These are phyloP conservation scores for Trissonchulus latispiculum DNA, from an alignment of 2,888 invertebrate genomes.

Conservation along the genomic window DNA sequence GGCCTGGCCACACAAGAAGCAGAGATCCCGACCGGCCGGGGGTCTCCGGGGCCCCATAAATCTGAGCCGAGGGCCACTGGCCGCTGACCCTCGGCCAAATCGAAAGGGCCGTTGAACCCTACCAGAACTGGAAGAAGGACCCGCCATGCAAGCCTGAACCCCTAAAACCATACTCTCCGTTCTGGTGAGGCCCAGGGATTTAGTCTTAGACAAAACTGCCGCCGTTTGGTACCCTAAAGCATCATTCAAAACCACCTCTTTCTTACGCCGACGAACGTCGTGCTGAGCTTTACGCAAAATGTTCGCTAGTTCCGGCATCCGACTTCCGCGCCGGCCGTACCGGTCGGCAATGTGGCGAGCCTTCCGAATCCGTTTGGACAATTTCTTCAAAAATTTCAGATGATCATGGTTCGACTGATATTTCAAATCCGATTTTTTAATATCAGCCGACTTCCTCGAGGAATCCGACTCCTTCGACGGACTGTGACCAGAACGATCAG, in stretches of 20 bases:
- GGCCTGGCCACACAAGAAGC: neutral
- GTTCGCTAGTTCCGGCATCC: neutral
- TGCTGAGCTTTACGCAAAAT: neutral
- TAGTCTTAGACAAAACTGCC: neutral
- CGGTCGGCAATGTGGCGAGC: neutral
- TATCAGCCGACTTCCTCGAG: no score
- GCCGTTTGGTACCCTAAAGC: neutral
- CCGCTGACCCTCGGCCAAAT: neutral
- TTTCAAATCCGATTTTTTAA: conserved; percentile 50
- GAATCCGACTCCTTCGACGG: no score
- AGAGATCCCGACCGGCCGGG: neutral
- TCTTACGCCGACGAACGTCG: neutral
- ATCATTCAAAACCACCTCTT: neutral
- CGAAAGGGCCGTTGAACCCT: neutral
- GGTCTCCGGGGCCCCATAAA: neutral
- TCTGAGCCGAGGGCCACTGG: neutral
- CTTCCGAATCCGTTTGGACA: neutral
- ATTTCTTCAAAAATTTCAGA: neutral
- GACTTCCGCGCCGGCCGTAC: neutral
- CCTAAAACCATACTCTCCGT: neutral
- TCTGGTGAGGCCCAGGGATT: neutral
- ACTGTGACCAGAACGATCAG: no score
- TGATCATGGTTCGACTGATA: neutral
- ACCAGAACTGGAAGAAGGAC: no score
- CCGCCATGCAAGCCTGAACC: neutral